Evolutionary conservation across 2,113 vertebrate species (phyloP), one percentile per base, ranked within the genome.

Genomic region (Amblyopsis rosae): DNA sequence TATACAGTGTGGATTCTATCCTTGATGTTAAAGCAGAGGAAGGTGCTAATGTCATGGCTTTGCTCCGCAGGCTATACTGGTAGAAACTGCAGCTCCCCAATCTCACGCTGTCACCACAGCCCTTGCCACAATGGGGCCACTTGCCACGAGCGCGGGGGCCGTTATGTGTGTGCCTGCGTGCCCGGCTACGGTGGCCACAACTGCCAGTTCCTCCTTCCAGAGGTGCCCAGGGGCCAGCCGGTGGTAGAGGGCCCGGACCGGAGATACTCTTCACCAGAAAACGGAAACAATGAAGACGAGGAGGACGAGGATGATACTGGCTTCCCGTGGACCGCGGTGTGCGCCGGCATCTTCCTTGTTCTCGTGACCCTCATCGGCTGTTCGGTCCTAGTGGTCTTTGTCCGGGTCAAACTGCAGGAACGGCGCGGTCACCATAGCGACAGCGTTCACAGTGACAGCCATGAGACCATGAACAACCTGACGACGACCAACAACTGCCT

Each of bases 101-200:
- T 97, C 85, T 96, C 94, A 82, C 93, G 94, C 77, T 99, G 98
- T 0, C 90, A 94, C 62, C 96, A 98, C 54, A 93, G 91, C 65
- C 97, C 97, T 3, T 99, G 98, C 85, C 96, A 98, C 88, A 99
- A 99, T 0, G 98, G 96, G 59, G 98, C 96, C 72, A 98, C 96
- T 49, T 99, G 98, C 92, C 95, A 99, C 0, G 95, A 99, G 61
- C 90, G 95, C 12, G 94, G 91, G 56, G 91, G 90, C 54, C 96
- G 96, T 67, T 98, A 98, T 0, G 90, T 96, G 70, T 99, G 98
- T 0, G 95, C 97, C 74, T 99, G 98, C 0, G 93, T 95, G 48
- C 94, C 86, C 0, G 94, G 96, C 13, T 99, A 98, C 0, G 97
- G 96, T 0, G 98, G 98, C 8, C 95, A 92, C 78, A 99, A 98